Conservation (phyloP, 2,888 invertebrate genomes). For the Ormyrus rosae region DNA sequence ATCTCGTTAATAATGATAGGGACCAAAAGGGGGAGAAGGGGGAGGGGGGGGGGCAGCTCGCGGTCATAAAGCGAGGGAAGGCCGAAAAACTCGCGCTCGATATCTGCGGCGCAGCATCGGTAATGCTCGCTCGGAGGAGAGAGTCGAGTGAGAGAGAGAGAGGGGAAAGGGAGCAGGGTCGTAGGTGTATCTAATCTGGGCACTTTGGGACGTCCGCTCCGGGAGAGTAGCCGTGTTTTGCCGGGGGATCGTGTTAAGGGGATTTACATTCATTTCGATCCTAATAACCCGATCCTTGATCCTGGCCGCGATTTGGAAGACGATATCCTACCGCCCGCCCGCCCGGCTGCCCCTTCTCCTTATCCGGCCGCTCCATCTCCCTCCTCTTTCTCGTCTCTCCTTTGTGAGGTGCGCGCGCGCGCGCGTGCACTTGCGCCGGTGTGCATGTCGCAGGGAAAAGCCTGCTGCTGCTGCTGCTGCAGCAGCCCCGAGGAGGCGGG, state of each 20-base stretch:
- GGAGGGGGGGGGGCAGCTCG: background rate
- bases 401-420: background rate
- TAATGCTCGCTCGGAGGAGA: background rate
- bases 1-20: background rate
- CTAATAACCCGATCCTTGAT: constrained; percentile 75
- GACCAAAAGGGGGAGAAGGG: background rate
- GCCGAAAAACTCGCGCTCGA: background rate
- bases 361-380: background rate
- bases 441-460: too few species aligned
- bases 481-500: background rate
- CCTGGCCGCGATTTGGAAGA: constrained; percentile 69
- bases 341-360: background rate
- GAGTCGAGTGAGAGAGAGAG: background rate
- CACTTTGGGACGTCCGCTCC: constrained; percentile 14
- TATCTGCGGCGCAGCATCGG: too few species aligned
- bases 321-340: constrained; percentile 45
- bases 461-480: background rate
- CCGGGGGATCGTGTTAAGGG: constrained; percentile 75
- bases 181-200: constrained; percentile 50
- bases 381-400: background rate
- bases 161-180: constrained; percentile 13
- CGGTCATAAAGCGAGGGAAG: background rate
- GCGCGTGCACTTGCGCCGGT: background rate
- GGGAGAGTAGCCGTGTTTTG: constrained; percentile 75
- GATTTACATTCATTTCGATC: constrained; percentile 76